These are phyloP conservation scores for Enoplosus armatus DNA, from an alignment of 2,797 vertebrate species.

Conservation along the genomic window DNA sequence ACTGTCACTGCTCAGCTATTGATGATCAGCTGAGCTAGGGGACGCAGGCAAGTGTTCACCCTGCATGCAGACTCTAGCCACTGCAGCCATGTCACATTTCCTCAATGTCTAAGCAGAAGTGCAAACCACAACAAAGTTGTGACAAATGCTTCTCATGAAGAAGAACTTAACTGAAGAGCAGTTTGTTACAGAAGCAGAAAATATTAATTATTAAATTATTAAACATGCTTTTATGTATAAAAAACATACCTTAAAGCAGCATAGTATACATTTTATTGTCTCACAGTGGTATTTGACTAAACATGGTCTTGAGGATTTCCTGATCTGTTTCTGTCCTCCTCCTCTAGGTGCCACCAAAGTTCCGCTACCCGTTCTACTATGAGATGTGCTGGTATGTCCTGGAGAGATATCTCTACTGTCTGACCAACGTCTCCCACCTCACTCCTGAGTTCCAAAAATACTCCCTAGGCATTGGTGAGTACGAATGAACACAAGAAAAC, in stretches of 20 bases:
- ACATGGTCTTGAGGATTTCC: not conserved
- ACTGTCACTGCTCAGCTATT: not conserved
- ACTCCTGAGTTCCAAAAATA: constrained; percentile 97
- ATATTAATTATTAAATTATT: too few species aligned
- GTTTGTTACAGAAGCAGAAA: not conserved
- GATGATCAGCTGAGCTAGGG: not conserved
- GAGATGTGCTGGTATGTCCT: constrained; percentile 99
- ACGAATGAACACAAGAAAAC: constrained; percentile 2
- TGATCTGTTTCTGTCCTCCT: constrained; percentile 8
- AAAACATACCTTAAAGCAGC: not conserved
- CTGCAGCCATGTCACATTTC: not conserved
- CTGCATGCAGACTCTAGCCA: not conserved
- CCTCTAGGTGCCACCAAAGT: constrained; percentile 95
- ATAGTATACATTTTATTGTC: not conserved
- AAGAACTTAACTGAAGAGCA: not conserved
- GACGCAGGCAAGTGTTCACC: not conserved
- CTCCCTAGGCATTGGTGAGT: constrained; percentile 94
- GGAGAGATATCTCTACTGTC: constrained; percentile 96
- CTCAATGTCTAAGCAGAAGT: constrained; percentile 3
- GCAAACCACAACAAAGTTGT: constrained; percentile 24
- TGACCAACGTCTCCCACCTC: constrained; percentile 93
- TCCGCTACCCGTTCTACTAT: constrained; percentile 98
- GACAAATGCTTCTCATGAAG: not conserved
- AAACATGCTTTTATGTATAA: not conserved
- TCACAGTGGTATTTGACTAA: not conserved